Evolutionary conservation across 2,888 invertebrate genomes (phyloP).

Genomic region (Periphyllus acericola): DNA sequence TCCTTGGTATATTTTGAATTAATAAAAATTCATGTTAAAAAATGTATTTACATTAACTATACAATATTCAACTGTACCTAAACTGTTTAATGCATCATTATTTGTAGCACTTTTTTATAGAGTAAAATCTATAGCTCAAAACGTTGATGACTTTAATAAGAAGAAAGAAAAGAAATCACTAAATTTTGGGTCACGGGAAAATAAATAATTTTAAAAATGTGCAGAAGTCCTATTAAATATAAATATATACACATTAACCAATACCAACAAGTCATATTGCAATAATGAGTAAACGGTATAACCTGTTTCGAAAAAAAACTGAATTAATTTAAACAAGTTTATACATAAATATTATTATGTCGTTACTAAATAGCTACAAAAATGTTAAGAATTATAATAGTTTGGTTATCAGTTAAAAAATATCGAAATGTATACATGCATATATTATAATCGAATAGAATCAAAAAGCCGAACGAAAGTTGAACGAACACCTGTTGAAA

Average conservation of each 20-base stretch:
- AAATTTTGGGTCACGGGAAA: conserved; percentile 46
- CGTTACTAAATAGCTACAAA: conserved; percentile 15
- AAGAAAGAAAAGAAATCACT: not conserved
- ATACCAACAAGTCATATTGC: conserved; percentile 31
- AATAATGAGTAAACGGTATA: conserved; percentile 50
- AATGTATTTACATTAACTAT: conserved; percentile 14
- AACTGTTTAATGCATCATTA: not conserved
- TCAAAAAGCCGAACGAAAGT: conserved; percentile 56
- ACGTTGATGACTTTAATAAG: not conserved
- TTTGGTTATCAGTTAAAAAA: conserved; percentile 1
- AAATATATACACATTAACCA: conserved; percentile 35
- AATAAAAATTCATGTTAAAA: not conserved
- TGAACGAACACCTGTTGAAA: conserved; percentile 49
- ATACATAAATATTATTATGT: conserved; percentile 39
- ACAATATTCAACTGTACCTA: not conserved
- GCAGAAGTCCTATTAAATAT: conserved; percentile 8
- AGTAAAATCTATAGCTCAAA: not conserved
- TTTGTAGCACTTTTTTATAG: not conserved
- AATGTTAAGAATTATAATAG: conserved; percentile 2
- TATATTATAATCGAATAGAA: not conserved
- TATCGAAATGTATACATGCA: conserved; percentile 13
- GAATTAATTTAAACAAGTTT: conserved; percentile 57
- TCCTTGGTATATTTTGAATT: not conserved
- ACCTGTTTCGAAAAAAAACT: conserved; percentile 51
- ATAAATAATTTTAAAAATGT: conserved; percentile 30